Base-by-base conservation (phyloP, 53 echinoderm and acorn worm species). In the Patiria pectinifera region DNA sequence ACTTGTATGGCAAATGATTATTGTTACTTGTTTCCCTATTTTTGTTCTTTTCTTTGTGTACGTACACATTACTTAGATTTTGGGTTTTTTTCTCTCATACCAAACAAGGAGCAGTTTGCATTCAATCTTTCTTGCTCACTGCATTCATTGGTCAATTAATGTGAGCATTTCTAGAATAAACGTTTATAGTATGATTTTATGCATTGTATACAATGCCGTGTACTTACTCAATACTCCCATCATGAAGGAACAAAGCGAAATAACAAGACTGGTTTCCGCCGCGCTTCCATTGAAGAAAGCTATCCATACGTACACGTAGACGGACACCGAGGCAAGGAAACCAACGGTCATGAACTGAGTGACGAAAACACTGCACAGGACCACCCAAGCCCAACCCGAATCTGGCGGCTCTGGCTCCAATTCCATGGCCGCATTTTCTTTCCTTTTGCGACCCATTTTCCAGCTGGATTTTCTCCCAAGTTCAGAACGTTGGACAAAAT, bases 351-450 rank as follows among this genome's bases (percentile, higher is more conserved):
- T 21, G 1, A 90, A 46, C 4, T 66, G 63, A 47, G 48, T 6
- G 6, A 48, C 35, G 46, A 90, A 90, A 11, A n/a, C 26, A 22
- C 80, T 79, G 25, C 35, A n/a, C 10, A 90, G 49, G 25, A 90
- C 90, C 13, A 90, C 24, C 89, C 90, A 90, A 8, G 90, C 90
- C 90, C 90, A 81, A 62, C 90, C 90, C 81, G 90, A 90, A 24
- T 90, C 90, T 0, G 90, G 71, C 10, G 90, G 48, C 81, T 81
- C 90, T 2, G 49, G 63, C 46, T 18, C 49, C 21, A 15, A 43
- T 23, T 76, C 61, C 9, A 16, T 78, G 78, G 61, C 13, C 5
- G 15, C 48, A 4, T 78, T 88, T 60, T 4, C 45, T 18, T 45
- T 11, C 19, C 80, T 45, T 79, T 79, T 47, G 45, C 80, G 80